These are phyloP conservation scores for Isaurus tuberculatus DNA, from an alignment of 92 coral and sea anemone species.

Conservation along the genomic window DNA sequence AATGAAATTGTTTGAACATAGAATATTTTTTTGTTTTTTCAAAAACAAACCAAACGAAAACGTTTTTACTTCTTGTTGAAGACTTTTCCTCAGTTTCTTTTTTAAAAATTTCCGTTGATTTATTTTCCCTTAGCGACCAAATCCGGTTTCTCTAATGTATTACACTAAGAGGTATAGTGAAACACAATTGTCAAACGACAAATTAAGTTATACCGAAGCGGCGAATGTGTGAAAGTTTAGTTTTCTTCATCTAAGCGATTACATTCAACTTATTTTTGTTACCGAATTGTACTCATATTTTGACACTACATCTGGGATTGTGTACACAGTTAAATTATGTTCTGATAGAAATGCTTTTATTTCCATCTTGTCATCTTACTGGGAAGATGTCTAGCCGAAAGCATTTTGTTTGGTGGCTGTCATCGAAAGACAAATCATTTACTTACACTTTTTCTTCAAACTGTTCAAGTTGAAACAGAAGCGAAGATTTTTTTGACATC, in stretches of 20 bases:
- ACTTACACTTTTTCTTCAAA: neutral
- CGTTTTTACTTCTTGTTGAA: neutral
- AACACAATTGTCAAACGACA: neutral
- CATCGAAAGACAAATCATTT: neutral
- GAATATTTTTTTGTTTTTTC: neutral
- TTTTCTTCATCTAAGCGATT: neutral
- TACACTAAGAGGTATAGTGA: neutral
- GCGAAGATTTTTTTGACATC: neutral
- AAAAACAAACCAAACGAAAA: neutral
- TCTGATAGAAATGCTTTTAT: slow-evolving; percentile 32
- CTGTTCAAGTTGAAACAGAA: slow-evolving; percentile 11
- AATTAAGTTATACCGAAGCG: slow-evolving; percentile 23
- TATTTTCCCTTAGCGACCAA: neutral
- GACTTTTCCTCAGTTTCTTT: neutral
- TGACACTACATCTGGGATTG: slow-evolving; percentile 31
- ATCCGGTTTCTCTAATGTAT: neutral
- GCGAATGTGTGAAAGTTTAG: slow-evolving; percentile 40
- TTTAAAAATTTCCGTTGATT: neutral
- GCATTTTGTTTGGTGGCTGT: neutral
- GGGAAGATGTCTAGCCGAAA: neutral
- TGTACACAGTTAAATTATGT: slow-evolving; percentile 32
- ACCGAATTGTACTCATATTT: slow-evolving; percentile 38
- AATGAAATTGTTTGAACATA: neutral
- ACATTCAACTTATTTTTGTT: slow-evolving; percentile 17
- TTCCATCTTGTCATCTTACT: slow-evolving; percentile 10